A percentile compares a stretch with the other conserved stretches of the same genome.
Evolutionary conservation across 1,140 invertebrate species (phyloP).

Genomic region (Fopius arisanus): DNA sequence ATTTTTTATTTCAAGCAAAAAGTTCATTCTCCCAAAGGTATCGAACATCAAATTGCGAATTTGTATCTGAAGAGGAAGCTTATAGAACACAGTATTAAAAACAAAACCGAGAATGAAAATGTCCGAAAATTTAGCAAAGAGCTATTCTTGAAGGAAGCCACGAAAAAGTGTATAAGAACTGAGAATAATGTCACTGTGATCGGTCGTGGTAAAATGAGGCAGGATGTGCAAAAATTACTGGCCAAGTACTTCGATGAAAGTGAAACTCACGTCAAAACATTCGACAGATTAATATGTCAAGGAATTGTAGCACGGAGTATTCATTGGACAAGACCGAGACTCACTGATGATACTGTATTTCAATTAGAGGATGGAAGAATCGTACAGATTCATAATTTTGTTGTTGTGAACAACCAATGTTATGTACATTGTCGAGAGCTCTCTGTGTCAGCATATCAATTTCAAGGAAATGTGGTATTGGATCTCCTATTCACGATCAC

Average conservation of each 20-base stretch:
- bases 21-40: not conserved
- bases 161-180: not conserved
- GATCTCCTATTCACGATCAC: not conserved
- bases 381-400: not conserved
- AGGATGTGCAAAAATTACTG: not conserved
- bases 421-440: conserved; percentile 1
- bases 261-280: not conserved
- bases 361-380: not conserved
- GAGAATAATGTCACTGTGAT: not conserved
- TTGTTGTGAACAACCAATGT: not conserved
- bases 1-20: not conserved
- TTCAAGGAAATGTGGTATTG: not conserved
- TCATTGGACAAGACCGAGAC: not conserved
- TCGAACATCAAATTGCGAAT: conserved; percentile 12
- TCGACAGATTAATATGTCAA: not conserved
- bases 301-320: conserved; percentile 2
- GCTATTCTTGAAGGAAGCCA: too few relatives aligned
- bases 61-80: not conserved
- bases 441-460: not conserved
- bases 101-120: not conserved
- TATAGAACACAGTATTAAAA: not conserved
- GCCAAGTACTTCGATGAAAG: not conserved
- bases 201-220: too few relatives aligned
- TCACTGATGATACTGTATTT: conserved; percentile 13
- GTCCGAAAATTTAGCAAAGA: too few relatives aligned